Evolutionary conservation across 2,113 vertebrate genomes (phyloP).

Genomic region (Boleophthalmus pectinirostris): DNA sequence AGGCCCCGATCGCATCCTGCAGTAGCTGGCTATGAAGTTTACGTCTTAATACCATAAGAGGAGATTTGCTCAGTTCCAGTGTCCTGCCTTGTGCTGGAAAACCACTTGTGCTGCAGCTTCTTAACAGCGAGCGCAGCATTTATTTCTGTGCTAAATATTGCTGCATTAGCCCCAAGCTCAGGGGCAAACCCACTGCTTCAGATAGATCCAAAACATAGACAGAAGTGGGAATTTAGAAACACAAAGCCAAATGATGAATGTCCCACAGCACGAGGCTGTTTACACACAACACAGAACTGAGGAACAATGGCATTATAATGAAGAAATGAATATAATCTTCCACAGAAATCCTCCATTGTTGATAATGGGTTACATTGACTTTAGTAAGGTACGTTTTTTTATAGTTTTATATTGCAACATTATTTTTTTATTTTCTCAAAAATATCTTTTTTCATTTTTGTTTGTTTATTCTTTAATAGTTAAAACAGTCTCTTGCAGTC

Average conservation of each 20-base stretch:
- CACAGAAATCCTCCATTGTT: conserved; percentile 5
- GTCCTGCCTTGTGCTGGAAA: conserved; percentile 47
- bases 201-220: conserved; percentile 11
- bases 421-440: no score
- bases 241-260: conserved; percentile 39
- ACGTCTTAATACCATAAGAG: conserved; percentile 63
- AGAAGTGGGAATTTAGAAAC: conserved; percentile 26
- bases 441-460: no score
- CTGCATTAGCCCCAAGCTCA: conserved; percentile 4
- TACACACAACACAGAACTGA: conserved; percentile 21
- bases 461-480: no score
- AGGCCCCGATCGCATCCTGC: conserved; percentile 55
- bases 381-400: no score
- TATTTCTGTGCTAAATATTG: conserved; percentile 43
- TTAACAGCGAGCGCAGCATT: conserved; percentile 20
- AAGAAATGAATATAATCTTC: conserved; percentile 7
- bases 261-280: conserved; percentile 26
- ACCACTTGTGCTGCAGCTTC: conserved; percentile 42
- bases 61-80: conserved; percentile 66
- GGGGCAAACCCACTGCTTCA: conserved; percentile 22
- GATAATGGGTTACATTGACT: no score
- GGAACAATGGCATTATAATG: conserved; percentile 11
- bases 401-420: no score
- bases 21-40: conserved; percentile 55
- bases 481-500: no score